Conservation (phyloP, 2,888 invertebrate genomes). For the Thalpophila matura region DNA sequence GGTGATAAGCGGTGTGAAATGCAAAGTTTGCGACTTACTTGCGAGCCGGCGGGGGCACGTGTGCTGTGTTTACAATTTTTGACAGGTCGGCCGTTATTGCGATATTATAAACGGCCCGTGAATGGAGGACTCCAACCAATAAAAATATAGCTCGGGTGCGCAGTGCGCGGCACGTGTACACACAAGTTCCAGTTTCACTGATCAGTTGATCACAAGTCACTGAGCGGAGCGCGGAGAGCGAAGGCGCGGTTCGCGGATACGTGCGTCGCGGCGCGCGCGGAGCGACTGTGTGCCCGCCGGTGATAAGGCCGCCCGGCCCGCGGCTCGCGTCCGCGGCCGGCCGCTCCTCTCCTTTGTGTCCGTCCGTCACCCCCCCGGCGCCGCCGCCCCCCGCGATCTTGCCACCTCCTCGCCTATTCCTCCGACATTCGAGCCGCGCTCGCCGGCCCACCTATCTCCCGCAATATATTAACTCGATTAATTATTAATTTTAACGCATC, state of each 20-base stretch:
- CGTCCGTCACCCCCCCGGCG: conserved; percentile 81
- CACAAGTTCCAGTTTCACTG: conserved; percentile 73
- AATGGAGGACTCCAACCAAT: conserved; percentile 74
- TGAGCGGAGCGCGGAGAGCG: conserved; percentile 59
- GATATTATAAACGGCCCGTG: conserved; percentile 70
- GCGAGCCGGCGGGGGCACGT: conserved; percentile 86
- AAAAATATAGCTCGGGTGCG: conserved; percentile 74
- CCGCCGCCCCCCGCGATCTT: conserved; percentile 73
- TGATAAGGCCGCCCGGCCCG: conserved; percentile 86
- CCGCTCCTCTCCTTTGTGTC: conserved; percentile 90
- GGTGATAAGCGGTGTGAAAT: conserved; percentile 35
- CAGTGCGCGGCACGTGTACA: conserved; percentile 80
- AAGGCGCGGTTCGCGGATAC: conserved; percentile 69
- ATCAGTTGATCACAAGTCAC: conserved; percentile 74
- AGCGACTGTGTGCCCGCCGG: conserved; percentile 86
- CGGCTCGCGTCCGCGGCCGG: conserved; percentile 85
- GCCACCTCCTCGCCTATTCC: conserved; percentile 73
- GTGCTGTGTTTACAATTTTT: conserved; percentile 86
- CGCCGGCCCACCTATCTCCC: conserved; percentile 82
- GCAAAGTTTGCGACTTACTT: conserved; percentile 80
- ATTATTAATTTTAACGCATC: conserved; percentile 81
- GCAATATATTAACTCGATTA: conserved; percentile 83
- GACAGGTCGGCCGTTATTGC: conserved; percentile 80
- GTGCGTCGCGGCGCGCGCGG: conserved; percentile 84
- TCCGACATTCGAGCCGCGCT: conserved; percentile 71